Conservation (phyloP, 2,888 invertebrate species). For the Vesta saturnalis region DNA sequence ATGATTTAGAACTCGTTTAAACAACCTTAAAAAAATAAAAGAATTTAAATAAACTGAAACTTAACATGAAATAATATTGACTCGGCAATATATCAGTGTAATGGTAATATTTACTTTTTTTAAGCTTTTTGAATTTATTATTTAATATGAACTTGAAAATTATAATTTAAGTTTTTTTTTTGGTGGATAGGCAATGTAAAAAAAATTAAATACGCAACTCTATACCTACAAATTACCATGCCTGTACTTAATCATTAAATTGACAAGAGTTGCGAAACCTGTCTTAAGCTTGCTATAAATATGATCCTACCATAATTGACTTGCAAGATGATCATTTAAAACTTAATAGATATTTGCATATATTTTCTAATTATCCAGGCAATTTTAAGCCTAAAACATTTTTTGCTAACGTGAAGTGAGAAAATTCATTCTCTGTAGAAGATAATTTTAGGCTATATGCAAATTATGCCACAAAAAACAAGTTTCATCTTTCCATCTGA, state of each 20-base stretch:
- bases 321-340: no score
- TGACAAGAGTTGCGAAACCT: constrained; percentile 14
- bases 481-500: no score
- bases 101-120: constrained; percentile 1
- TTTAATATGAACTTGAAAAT: constrained; percentile 14
- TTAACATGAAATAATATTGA: constrained; percentile 9
- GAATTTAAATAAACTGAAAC: constrained; percentile 1
- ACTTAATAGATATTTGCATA: no score
- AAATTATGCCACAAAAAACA: no score
- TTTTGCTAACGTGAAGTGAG: no score
- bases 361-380: no score
- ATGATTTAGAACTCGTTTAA: constrained; percentile 14
- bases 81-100: not conserved
- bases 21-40: not conserved
- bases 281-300: no score
- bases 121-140: not conserved
- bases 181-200: constrained; percentile 5
- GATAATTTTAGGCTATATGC: no score
- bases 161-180: not conserved
- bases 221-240: constrained; percentile 23
- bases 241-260: constrained; percentile 16
- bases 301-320: no score
- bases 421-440: no score
- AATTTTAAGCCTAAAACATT: no score
- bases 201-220: constrained; percentile 22